Base-by-base conservation (phyloP, 2,888 invertebrate genomes). In the Yponomeuta evonymella region DNA sequence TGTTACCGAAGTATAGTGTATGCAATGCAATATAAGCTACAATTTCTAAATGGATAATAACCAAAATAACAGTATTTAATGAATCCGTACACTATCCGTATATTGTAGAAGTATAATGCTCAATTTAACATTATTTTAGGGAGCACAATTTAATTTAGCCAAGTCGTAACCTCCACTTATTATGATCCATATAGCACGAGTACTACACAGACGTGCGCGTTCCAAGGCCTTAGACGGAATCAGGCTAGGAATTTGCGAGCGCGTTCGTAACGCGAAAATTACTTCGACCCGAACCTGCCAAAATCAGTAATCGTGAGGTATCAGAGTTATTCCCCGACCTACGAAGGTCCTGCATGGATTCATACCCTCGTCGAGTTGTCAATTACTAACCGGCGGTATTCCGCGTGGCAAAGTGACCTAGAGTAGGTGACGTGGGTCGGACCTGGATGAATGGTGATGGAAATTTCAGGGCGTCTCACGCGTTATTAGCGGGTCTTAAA, bases 311-410 rank as follows among this genome's bases (percentile, higher is more conserved):
- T 65, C 65, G 29, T n/a, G 33, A 65, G 65, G 65, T 30, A 65
- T 65, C 30, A 29, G 23, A 23, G 65, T 65, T 65, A 65, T 65
- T 65, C 65, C 12, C 51, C 51, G 51, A 43, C 51, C 51, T 58
- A 8, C 65, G 15, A 51, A 15, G 62, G 29, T 30, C 58, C 30
- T 33, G 62, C 36, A 63, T 70, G 65, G 65, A 66, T 48, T n/a
- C 78, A 74, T 77, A 89, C 88, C 90, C 90, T 87, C 79, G 85
- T 90, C 83, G 75, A 70, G 76, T 78, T 86, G 90, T 89, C 90
- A 90, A 89, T 89, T 89, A 88, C 80, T 78, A 77, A 76, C 74
- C 71, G 67, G 36, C 69, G 36, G 9, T 48, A 3, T 48, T 33
- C 43, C 12, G 43, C 15, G 67, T 43, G 23, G 67, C 33, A 36